phyloP scores from a whole-genome alignment of 1,140 invertebrate genomes.

The Marisa cornuarietis region DNA sequence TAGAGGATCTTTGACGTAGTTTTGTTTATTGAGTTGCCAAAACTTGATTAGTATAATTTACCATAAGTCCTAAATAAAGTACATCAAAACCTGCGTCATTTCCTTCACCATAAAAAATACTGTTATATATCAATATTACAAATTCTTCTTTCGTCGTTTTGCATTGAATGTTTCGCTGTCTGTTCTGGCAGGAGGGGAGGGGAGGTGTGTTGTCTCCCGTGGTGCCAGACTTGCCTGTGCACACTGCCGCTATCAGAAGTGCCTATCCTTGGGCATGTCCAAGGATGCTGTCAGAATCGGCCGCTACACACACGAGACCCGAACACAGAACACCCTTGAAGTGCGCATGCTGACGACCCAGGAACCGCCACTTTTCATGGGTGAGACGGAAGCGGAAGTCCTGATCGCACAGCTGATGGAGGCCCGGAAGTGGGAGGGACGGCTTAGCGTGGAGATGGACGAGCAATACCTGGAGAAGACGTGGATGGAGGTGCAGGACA shows the following conservation, averaged over 20 bases:
- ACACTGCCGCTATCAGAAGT: conserved; percentile 47
- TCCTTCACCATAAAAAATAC: not conserved
- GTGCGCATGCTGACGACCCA: conserved; percentile 2
- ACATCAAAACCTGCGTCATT: too few species aligned
- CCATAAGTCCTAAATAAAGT: too few species aligned
- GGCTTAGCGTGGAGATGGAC: too few species aligned
- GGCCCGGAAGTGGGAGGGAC: too few species aligned
- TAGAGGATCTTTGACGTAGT: too few species aligned
- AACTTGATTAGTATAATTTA: too few species aligned
- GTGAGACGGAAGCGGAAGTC: too few species aligned
- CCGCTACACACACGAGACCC: conserved; percentile 15
- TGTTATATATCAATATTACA: not conserved
- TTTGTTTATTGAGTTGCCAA: too few species aligned
- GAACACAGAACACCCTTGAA: conserved; percentile 5
- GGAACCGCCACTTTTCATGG: too few species aligned
- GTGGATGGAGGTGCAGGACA: too few species aligned
- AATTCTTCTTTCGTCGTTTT: not conserved
- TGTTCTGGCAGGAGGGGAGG: not conserved
- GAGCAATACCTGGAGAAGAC: too few species aligned
- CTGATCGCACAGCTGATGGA: too few species aligned
- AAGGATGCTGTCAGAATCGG: conserved; percentile 36
- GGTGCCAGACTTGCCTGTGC: conserved; percentile 43
- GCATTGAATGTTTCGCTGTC: not conserved
- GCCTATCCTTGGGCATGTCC: conserved; percentile 51
- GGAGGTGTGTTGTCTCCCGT: conserved; percentile 35